phyloP scores from a whole-genome alignment of 2,888 invertebrate genomes.

The Amphipoea oculea region DNA sequence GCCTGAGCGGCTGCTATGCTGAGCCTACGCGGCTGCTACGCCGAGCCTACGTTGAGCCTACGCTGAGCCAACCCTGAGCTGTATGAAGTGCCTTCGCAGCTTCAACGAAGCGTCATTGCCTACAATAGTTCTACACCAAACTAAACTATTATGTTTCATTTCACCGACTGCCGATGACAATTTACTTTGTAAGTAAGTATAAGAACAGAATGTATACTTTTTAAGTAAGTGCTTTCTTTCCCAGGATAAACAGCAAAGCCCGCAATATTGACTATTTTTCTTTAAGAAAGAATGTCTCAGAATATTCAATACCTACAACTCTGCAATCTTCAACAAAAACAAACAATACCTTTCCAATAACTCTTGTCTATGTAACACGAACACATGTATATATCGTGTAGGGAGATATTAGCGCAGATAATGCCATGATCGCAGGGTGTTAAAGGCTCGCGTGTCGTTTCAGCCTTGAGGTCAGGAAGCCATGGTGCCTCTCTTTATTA shows the following conservation, averaged over 20 bases:
- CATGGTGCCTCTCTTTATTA: slow-evolving; percentile 77
- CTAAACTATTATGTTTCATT: background rate
- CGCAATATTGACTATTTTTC: background rate
- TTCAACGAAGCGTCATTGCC: background rate
- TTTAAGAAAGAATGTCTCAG: background rate
- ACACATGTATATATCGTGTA: slow-evolving; percentile 55
- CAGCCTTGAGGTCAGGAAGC: slow-evolving; percentile 76
- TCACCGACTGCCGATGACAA: background rate
- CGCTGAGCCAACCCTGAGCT: too few relatives aligned
- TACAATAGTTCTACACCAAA: background rate
- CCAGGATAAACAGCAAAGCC: background rate
- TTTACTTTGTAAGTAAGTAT: background rate
- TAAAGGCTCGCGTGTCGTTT: slow-evolving; percentile 80
- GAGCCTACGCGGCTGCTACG: background rate
- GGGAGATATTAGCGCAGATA: slow-evolving; percentile 81
- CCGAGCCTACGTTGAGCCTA: too few relatives aligned
- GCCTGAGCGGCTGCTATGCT: too few relatives aligned
- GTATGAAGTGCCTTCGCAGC: background rate
- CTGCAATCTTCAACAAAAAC: slow-evolving; percentile 25
- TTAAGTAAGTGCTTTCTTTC: background rate
- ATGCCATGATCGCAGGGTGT: slow-evolving; percentile 74
- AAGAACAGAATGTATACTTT: background rate
- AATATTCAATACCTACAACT: slow-evolving; percentile 1
- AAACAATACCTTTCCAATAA: slow-evolving; percentile 49
- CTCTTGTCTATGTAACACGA: slow-evolving; percentile 37